phyloP scores from a whole-genome alignment of 1,140 invertebrate species.

The Cherax quadricarinatus region DNA sequence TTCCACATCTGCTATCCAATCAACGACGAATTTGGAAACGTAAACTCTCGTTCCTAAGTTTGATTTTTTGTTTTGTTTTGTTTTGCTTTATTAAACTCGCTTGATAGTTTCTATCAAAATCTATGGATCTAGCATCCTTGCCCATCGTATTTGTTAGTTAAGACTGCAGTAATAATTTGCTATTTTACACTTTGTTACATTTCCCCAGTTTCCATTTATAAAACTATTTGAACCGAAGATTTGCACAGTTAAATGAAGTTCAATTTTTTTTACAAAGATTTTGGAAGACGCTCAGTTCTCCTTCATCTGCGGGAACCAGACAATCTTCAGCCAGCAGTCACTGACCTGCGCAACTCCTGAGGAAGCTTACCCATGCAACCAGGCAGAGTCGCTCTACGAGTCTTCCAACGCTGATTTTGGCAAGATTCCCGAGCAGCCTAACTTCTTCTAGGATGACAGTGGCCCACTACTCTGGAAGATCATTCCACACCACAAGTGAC shows the following conservation, averaged over 20 bases:
- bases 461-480: too few relatives aligned
- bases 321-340: slow-evolving; percentile 57
- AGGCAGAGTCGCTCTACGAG: slow-evolving; percentile 54
- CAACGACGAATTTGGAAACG: slow-evolving; percentile 42
- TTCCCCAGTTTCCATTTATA: too few relatives aligned
- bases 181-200: too few relatives aligned
- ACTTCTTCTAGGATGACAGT: too few relatives aligned
- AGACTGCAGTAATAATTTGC: too few relatives aligned
- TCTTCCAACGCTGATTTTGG: slow-evolving; percentile 57
- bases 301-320: slow-evolving; percentile 59
- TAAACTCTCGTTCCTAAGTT: neutral
- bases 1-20: slow-evolving; percentile 51
- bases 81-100: neutral
- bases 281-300: slow-evolving; percentile 48
- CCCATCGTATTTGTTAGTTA: neutral
- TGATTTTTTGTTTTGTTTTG: neutral
- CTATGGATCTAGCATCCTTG: too few relatives aligned
- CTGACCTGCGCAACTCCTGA: slow-evolving; percentile 51
- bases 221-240: too few relatives aligned
- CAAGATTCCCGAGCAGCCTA: slow-evolving; percentile 8
- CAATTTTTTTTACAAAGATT: neutral
- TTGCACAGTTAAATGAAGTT: too few relatives aligned
- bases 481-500: too few relatives aligned
- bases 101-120: too few relatives aligned
- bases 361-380: slow-evolving; percentile 50